Base-by-base conservation (phyloP, 1,140 invertebrate genomes). In the Idris sp. region DNA sequence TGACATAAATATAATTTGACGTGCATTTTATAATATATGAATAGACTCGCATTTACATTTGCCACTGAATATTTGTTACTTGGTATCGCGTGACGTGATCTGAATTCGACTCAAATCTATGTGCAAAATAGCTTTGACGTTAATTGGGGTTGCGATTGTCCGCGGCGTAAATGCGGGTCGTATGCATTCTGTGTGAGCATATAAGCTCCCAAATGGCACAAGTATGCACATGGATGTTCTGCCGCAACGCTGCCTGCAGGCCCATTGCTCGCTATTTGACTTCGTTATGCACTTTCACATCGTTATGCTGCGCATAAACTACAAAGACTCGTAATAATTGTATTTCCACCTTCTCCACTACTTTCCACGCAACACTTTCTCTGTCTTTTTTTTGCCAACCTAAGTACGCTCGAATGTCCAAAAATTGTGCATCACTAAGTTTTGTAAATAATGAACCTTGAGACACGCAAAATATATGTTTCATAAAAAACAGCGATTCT, bases 81-180 rank as follows among this genome's bases (percentile, higher is more conserved):
- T 15, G 4, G 11, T 11, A n/a, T 33, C 11, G 28, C 31, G 25
- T 33, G 13, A 48, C 33, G 31, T 43, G 41, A 33, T 28, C 30
- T 35, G 49, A 62, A 62, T 72, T 41, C 51, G 15, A 19, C 33
- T 36, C 41, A 31, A 62, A 62, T 44, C 49, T 56, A 49, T 35
- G 25, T 22, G 28, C 44, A 35, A 64, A 73, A 59, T 51, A 59
- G 68, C 59, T 61, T 73, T 64, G 68, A 73, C 59, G 68, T 73
- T 72, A 64, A 62, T 72, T 72, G 49, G 58, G 35, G 51, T 56
- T 62, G 33, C 26, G 51, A 49, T 49, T 64, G 30, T 72, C 43
- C 36, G 49, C 18, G 11, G 16, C 35, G 15, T 14, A 46, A 13
- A 62, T 64, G 51, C 68, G 43, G 58, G 51, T 64, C 26, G 49